Percentiles rank a stretch among this genome's conserved stretches.
Conservation (phyloP, 2,888 invertebrate species). For the Oxystoma pomonae region DNA sequence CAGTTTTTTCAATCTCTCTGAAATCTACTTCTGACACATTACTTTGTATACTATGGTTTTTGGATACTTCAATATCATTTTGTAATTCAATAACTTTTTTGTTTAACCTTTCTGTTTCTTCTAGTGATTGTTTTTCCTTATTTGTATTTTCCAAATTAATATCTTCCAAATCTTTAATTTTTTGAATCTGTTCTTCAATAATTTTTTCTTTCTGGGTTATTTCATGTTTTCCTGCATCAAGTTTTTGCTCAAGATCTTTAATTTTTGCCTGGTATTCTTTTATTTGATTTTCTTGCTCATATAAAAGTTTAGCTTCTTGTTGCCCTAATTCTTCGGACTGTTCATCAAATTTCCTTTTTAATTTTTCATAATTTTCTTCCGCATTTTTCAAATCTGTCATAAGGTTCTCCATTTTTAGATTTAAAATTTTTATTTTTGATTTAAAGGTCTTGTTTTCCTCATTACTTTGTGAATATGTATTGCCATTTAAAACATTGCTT, state of each 20-base stretch:
- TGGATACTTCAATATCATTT: slow-evolving; percentile 9
- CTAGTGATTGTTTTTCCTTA: slow-evolving; percentile 14
- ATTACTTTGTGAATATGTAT: slow-evolving; percentile 34
- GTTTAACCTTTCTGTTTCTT: slow-evolving; percentile 23
- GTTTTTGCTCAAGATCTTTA: slow-evolving; percentile 18
- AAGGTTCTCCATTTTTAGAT: slow-evolving; percentile 43
- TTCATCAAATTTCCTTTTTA: slow-evolving; percentile 22
- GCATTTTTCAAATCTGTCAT: slow-evolving; percentile 30
- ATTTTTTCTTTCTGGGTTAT: slow-evolving; percentile 20
- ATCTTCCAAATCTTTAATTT: slow-evolving; percentile 26
- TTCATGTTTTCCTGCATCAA: slow-evolving; percentile 17
- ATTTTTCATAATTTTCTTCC: slow-evolving; percentile 24
- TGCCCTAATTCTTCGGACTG: slow-evolving; percentile 12
- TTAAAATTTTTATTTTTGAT: slow-evolving; percentile 44
- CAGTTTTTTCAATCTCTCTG: slow-evolving; percentile 23
- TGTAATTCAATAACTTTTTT: slow-evolving; percentile 6
- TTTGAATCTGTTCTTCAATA: slow-evolving; percentile 23
- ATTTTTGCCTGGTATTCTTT: slow-evolving; percentile 17
- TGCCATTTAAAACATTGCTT: slow-evolving; percentile 51
- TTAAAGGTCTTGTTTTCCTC: slow-evolving; percentile 24
- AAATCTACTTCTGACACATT: slow-evolving; percentile 19
- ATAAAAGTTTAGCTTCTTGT: slow-evolving; percentile 13
- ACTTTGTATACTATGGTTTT: slow-evolving; percentile 9
- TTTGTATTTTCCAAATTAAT: slow-evolving; percentile 22
- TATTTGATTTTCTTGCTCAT: not conserved